Conservation (phyloP, 2,888 invertebrate genomes). For the Eristalis arbustorum region DNA sequence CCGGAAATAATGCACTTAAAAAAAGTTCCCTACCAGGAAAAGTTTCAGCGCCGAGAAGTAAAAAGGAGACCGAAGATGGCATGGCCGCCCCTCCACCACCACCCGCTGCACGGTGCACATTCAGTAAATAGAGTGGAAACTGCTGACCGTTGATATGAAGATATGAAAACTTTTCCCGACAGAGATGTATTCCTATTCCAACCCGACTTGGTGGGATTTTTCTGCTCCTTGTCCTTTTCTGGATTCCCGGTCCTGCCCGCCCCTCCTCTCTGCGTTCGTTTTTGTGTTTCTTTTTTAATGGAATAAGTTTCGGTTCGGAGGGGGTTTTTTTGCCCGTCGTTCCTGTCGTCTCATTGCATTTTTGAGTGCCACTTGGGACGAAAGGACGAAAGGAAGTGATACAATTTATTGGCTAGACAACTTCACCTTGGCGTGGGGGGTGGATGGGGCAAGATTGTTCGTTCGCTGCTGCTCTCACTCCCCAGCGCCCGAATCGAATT, state of each 20-base stretch:
- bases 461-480: too few relatives aligned
- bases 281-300: not conserved
- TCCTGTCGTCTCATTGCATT: constrained; percentile 13
- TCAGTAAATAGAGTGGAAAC: constrained; percentile 69
- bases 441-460: not conserved
- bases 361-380: constrained; percentile 26
- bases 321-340: not conserved
- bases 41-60: constrained; percentile 13
- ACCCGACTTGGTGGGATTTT: constrained; percentile 24
- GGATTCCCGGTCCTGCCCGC: not conserved
- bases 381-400: constrained; percentile 18
- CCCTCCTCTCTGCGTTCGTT: not conserved
- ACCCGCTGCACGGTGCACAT: constrained; percentile 27
- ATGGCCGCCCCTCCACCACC: not conserved
- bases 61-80: not conserved
- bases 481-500: not conserved
- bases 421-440: constrained; percentile 14
- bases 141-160: constrained; percentile 69
- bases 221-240: constrained; percentile 31
- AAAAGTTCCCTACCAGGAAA: constrained; percentile 50
- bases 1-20: constrained; percentile 76
- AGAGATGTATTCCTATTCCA: constrained; percentile 40
- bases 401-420: constrained; percentile 57
- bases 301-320: constrained; percentile 6
- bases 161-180: constrained; percentile 66